Evolutionary conservation across 2,888 invertebrate genomes (phyloP), one percentile per base, ranked within the genome.

Genomic region (Prosopocoilus inquinatus): DNA sequence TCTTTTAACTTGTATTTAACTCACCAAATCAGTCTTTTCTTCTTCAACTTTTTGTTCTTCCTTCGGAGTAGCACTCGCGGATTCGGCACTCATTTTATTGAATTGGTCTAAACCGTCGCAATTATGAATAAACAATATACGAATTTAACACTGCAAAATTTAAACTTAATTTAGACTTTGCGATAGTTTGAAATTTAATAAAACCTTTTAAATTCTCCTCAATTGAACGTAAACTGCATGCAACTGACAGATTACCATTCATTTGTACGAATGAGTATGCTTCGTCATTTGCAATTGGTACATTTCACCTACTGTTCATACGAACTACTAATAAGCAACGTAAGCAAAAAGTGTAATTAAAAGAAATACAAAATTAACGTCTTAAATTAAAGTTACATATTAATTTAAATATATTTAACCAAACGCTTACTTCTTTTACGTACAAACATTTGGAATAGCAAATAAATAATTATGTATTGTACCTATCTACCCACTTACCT

Each of bases 1-100:
- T n/a, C n/a, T n/a, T n/a, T n/a, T n/a, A n/a, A n/a, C n/a, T n/a
- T 5, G 20, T 28, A 28, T 28, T 36, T 47, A 53, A 63, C 66
- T 65, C 68, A 76, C 76, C 71, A 77, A 66, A 60, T 77, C 76
- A 55, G 70, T 71, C 64, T 77, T 77, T 55, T 77, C 77, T 43
- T 76, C 75, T 55, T 75, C 75, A 15, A 64, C 64, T 57, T 68
- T 67, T 59, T 70, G 71, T 44, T 75, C 73, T 9, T 61, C 66
- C 67, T 75, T 75, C n/a, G 69, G 63, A 16, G 53, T 53, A 28
- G 65, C 63, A 62, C 71, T 74, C 39, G 58, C 65, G 13, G 47
- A 43, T 9, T 62, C 63, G 16, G 34, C 52, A 44, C 58, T 53
- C 58, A 59, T 63, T 13, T 55, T 57, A n/a, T n/a, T 34, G 13